phyloP scores from a whole-genome alignment of 2,113 vertebrate species.

The Acinonyx jubatus region DNA sequence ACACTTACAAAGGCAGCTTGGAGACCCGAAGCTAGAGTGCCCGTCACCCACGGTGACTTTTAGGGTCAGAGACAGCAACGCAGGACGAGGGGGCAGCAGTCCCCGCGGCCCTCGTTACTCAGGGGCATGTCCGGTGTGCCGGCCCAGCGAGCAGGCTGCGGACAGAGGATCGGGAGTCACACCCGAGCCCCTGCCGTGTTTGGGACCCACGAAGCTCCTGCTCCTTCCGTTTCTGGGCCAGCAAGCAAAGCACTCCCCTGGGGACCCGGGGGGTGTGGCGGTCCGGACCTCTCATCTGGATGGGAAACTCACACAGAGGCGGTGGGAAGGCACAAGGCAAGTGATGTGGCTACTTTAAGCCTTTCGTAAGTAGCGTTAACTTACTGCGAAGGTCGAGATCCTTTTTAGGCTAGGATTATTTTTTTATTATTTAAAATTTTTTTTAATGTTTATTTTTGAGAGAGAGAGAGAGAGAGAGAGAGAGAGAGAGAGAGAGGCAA shows the following conservation, averaged over 20 bases:
- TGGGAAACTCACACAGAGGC: background rate
- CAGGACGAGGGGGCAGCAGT: too few species aligned
- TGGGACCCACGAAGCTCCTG: background rate
- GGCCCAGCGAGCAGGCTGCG: accelerated
- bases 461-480: too few species aligned
- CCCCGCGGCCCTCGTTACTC: accelerated
- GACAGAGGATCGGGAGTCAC: background rate
- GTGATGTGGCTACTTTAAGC: background rate
- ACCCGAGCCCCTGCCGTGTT: background rate
- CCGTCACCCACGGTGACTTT: background rate
- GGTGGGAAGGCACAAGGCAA: background rate
- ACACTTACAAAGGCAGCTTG: background rate
- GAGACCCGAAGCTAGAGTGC: accelerated
- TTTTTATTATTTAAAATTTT: too few species aligned
- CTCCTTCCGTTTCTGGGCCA: background rate
- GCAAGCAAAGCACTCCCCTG: background rate
- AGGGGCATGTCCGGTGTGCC: accelerated
- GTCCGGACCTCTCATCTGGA: accelerated
- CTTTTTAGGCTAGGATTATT: background rate
- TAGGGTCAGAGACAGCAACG: accelerated
- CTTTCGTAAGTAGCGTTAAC: background rate
- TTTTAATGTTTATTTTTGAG: too few species aligned
- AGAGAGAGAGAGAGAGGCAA: too few species aligned
- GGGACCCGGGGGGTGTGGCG: too few species aligned
- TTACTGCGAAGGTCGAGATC: too few species aligned